Conservation (phyloP, 2,888 invertebrate genomes). For the Opisthograptis luteolata region DNA sequence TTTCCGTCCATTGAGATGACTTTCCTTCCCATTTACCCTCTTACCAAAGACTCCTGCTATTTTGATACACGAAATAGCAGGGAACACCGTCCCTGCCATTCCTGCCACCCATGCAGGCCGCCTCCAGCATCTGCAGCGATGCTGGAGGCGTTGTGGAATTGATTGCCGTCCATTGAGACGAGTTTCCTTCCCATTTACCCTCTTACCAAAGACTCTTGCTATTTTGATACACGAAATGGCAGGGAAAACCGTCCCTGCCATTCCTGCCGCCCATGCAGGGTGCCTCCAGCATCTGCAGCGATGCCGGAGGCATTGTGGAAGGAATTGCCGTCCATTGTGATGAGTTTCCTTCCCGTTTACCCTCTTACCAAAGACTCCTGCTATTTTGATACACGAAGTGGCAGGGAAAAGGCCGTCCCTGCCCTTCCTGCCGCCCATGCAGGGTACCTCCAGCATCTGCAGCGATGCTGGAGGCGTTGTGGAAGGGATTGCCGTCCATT, state of each 20-base stretch:
- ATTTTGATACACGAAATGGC: constrained; percentile 99
- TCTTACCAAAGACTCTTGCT: constrained; percentile 93
- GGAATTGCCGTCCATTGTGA: too few species aligned
- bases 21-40: too few species aligned
- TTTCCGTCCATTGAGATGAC: constrained; percentile 97
- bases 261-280: constrained; percentile 98
- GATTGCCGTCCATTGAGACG: constrained; percentile 94
- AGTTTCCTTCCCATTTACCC: too few species aligned
- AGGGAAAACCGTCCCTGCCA: constrained; percentile 96
- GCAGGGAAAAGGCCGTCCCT: too few species aligned
- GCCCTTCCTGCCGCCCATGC: too few species aligned
- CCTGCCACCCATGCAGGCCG: constrained; percentile 97
- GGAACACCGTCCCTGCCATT: constrained; percentile 98
- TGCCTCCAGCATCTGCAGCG: constrained; percentile 91
- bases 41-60: constrained; percentile 95
- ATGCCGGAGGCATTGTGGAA: constrained; percentile 97
- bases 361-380: too few species aligned
- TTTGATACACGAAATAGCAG: constrained; percentile 98
- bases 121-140: constrained; percentile 92
- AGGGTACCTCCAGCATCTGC: too few species aligned
- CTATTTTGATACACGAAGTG: too few species aligned
- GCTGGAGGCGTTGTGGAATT: constrained; percentile 97
- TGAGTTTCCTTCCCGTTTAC: too few species aligned
- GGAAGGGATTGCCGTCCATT: too few species aligned
- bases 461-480: too few species aligned